Evolutionary conservation across 2,113 vertebrate genomes (phyloP).

Genomic region (Ptilonorhynchus violaceus): DNA sequence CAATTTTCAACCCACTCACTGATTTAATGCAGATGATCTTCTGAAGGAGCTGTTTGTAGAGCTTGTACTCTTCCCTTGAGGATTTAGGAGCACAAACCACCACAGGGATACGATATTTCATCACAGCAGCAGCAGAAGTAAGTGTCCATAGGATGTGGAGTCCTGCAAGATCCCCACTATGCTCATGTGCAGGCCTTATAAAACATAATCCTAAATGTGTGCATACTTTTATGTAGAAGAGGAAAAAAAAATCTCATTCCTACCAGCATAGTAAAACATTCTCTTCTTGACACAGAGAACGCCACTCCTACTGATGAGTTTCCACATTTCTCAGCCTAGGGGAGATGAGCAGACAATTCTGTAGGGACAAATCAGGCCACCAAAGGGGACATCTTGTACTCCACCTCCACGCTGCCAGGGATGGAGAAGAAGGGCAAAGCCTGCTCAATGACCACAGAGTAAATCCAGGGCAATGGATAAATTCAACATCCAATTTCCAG

Average conservation of each 20-base stretch:
- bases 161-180: background rate
- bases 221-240: background rate
- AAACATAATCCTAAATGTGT: background rate
- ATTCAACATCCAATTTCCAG: background rate
- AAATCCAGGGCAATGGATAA: background rate
- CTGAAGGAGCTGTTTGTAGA: background rate
- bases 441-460: background rate
- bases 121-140: background rate
- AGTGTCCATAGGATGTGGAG: background rate
- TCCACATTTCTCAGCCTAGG: background rate
- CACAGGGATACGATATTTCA: accelerated
- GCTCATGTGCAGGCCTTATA: background rate
- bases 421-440: background rate
- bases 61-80: background rate
- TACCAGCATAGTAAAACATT: background rate
- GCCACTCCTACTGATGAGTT: accelerated
- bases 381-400: background rate
- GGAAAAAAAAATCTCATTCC: background rate
- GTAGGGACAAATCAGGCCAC: background rate
- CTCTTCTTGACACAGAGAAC: background rate
- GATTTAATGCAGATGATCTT: background rate
- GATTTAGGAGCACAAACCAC: background rate
- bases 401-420: background rate
- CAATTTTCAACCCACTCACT: background rate
- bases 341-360: background rate